Conservation (phyloP, 2,797 vertebrate species). For the Halcyon leucocephala region DNA sequence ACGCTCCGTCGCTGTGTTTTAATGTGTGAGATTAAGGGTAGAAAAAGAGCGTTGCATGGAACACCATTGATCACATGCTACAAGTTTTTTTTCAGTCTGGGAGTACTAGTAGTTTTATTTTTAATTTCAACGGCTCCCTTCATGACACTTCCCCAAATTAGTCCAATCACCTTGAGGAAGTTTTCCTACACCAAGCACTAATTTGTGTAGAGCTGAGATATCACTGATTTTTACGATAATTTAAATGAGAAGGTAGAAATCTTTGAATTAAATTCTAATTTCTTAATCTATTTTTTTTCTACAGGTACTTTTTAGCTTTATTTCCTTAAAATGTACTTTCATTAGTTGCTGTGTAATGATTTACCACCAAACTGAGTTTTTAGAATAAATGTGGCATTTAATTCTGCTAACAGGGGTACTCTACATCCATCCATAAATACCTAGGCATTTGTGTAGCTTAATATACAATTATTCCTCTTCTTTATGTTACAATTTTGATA, state of each 20-base stretch:
- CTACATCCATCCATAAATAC: not conserved
- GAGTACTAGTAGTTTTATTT: not conserved
- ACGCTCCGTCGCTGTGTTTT: not conserved
- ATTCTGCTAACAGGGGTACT: not conserved
- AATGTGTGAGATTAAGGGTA: not conserved
- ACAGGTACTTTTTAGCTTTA: not conserved
- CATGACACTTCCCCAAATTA: not conserved
- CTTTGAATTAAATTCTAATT: not conserved
- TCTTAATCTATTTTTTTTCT: not conserved
- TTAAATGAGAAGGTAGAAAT: not conserved
- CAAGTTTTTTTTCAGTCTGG: not conserved
- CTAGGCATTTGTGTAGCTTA: not conserved
- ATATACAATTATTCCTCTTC: not conserved
- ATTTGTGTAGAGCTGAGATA: not conserved
- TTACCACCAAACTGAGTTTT: not conserved
- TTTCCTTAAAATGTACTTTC: not conserved
- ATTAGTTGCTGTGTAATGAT: not conserved
- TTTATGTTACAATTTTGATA: not conserved
- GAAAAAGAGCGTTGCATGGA: not conserved
- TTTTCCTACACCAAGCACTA: not conserved
- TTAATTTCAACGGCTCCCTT: not conserved
- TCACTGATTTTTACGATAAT: not conserved
- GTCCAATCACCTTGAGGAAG: not conserved
- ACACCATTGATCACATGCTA: not conserved
- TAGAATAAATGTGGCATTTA: not conserved